Evolutionary conservation across 2,888 invertebrate genomes (phyloP).

Genomic region (Xanthorhoe designata): DNA sequence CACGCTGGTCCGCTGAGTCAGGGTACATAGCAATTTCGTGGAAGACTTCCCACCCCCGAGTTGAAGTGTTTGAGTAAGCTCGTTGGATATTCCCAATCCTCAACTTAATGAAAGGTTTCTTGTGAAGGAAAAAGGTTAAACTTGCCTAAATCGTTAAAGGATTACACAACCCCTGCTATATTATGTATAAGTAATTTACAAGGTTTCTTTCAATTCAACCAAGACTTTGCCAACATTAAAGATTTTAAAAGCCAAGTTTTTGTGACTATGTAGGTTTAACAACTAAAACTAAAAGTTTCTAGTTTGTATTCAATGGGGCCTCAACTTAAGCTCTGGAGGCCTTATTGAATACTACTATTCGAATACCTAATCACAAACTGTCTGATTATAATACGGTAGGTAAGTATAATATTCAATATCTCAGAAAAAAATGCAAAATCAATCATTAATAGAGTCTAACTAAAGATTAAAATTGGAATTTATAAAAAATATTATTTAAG

Average conservation of each 20-base stretch:
- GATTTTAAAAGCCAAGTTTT: neutral
- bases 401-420: no score
- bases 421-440: no score
- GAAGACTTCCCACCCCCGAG: conserved; percentile 53
- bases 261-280: no score
- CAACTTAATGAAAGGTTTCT: conserved; percentile 27
- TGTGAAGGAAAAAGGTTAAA: conserved; percentile 20
- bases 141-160: conserved; percentile 7
- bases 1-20: conserved; percentile 54
- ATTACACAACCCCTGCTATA: neutral
- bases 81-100: conserved; percentile 39
- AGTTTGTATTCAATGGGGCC: no score
- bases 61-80: conserved; percentile 52
- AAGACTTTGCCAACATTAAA: neutral
- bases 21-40: conserved; percentile 59
- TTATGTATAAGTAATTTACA: neutral
- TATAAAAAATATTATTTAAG: no score
- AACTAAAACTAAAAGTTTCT: no score
- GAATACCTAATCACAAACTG: no score
- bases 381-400: no score
- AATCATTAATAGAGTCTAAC: no score
- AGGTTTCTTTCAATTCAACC: neutral
- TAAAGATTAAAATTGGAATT: no score
- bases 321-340: no score
- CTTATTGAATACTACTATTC: no score